phyloP scores from a whole-genome alignment of 2,888 invertebrate genomes.

The Hedya salicella region DNA sequence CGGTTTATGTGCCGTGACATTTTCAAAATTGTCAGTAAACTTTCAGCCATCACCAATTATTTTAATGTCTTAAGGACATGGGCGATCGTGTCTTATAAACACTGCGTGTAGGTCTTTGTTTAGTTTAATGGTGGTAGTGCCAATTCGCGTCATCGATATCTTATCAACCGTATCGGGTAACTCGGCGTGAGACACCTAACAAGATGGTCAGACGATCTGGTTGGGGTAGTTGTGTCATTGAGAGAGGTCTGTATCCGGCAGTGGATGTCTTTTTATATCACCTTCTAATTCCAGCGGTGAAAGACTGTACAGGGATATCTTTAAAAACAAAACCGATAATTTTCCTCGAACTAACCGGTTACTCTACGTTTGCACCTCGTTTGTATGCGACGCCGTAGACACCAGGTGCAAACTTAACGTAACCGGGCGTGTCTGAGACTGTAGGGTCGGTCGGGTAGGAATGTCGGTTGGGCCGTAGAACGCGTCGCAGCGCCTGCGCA shows the following conservation, averaged over 20 bases:
- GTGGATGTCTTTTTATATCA: too few species aligned
- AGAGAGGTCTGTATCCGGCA: too few species aligned
- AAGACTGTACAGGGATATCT: background rate
- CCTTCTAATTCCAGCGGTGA: background rate
- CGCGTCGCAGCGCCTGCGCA: constrained; percentile 5
- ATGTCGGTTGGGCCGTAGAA: constrained; percentile 17
- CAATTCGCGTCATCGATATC: too few species aligned
- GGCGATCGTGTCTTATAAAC: background rate
- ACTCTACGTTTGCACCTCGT: background rate
- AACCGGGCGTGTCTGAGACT: background rate
- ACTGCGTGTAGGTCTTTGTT: background rate
- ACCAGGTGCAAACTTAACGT: background rate
- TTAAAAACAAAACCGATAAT: background rate
- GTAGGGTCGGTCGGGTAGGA: constrained; percentile 14
- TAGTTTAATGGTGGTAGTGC: background rate
- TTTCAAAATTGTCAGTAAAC: constrained; percentile 30
- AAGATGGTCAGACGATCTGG: too few species aligned
- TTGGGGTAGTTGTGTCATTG: too few species aligned
- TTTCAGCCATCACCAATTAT: constrained; percentile 32
- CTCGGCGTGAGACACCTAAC: too few species aligned
- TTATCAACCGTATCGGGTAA: too few species aligned
- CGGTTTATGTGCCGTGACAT: constrained; percentile 36
- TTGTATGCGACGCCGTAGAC: background rate
- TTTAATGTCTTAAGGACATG: constrained; percentile 31
- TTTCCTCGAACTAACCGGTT: background rate